These are phyloP conservation scores for Lacanobia oleracea DNA, from an alignment of 2,888 invertebrate genomes.

Conservation along the genomic window DNA sequence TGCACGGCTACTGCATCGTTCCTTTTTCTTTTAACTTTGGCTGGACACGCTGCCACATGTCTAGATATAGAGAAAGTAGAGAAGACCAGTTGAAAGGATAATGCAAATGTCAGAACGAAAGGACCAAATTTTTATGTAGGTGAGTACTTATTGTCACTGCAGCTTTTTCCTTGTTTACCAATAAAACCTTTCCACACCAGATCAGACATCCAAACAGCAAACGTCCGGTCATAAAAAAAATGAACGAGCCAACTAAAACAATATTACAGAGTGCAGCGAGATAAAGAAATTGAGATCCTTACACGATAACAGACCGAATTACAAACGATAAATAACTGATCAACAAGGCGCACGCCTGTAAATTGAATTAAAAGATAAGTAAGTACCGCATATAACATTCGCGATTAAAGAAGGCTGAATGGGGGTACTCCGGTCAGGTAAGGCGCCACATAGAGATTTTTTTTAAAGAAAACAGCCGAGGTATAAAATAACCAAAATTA, in stretches of 20 bases:
- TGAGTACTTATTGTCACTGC: neutral
- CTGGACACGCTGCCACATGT: too few relatives aligned
- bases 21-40: too few relatives aligned
- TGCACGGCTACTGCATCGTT: too few relatives aligned
- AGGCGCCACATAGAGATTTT: neutral
- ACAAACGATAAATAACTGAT: constrained; percentile 82
- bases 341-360: constrained; percentile 82
- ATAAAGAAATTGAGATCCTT: constrained; percentile 84
- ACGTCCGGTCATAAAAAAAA: constrained; percentile 32
- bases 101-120: neutral
- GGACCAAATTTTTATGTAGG: neutral
- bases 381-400: constrained; percentile 74
- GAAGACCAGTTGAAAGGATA: neutral
- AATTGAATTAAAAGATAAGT: constrained; percentile 88
- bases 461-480: neutral
- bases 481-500: neutral
- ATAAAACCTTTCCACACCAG: neutral
- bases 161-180: neutral
- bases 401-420: constrained; percentile 74
- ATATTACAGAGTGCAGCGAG: constrained; percentile 65
- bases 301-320: constrained; percentile 78
- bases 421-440: neutral
- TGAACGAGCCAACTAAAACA: constrained; percentile 51
- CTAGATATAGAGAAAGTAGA: neutral
- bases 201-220: constrained; percentile 12